Percentiles rank a stretch among this genome's conserved stretches.
Evolutionary conservation across 2,113 vertebrate genomes (phyloP).

Genomic region (Xyliphius kryptos): DNA sequence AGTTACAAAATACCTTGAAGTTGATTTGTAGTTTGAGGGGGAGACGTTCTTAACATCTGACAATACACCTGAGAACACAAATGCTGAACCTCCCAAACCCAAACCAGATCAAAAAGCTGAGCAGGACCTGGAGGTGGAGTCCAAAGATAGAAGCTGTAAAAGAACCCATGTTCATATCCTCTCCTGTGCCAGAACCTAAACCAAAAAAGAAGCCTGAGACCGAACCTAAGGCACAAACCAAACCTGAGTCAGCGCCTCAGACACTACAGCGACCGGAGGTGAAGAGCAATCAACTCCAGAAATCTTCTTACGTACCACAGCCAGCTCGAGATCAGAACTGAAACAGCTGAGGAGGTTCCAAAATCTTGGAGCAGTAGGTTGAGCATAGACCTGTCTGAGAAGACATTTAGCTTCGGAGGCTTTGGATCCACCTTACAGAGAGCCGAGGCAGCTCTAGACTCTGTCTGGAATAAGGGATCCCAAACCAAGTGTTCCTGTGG

Average conservation of each 20-base stretch:
- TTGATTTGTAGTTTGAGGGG: conserved; percentile 85
- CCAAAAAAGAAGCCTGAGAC: conserved; percentile 40
- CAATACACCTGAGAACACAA: conserved; percentile 70
- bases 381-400: conserved; percentile 94
- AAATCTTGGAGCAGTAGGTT: conserved; percentile 95
- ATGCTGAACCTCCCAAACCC: conserved; percentile 13
- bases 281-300: conserved; percentile 74
- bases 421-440: conserved; percentile 92
- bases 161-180: conserved; percentile 24
- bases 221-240: conserved; percentile 26
- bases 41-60: conserved; percentile 84
- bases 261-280: conserved; percentile 56
- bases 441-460: conserved; percentile 89
- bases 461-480: conserved; percentile 90
- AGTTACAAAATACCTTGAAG: conserved; percentile 78
- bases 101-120: conserved; percentile 14
- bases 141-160: conserved; percentile 28
- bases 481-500: conserved; percentile 74
- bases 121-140: conserved; percentile 13
- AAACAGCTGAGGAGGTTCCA: conserved; percentile 81
- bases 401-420: conserved; percentile 85
- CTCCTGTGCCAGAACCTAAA: conserved; percentile 18
- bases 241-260: conserved; percentile 41
- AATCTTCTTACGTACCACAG: conserved; percentile 82
- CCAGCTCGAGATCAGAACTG: conserved; percentile 85